Percentiles rank a stretch among this genome's conserved stretches.
Evolutionary conservation across 2,113 vertebrate species (phyloP).

Genomic region (Telmatochromis brachygnathus): DNA sequence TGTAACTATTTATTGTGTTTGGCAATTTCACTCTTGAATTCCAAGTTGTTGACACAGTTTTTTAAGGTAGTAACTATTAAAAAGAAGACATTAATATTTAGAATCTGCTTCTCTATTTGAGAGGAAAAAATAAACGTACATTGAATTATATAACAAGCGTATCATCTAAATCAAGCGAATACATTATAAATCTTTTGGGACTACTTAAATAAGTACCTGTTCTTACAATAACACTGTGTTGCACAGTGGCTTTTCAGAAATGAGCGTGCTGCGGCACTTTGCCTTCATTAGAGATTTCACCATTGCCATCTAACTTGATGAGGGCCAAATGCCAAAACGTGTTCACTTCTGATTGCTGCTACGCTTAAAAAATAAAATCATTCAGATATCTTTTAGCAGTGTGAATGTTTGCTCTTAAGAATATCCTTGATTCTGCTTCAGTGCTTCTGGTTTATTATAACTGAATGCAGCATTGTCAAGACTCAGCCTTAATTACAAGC

Average conservation of each 20-base stretch:
- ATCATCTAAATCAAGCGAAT: neutral
- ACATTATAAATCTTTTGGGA: neutral
- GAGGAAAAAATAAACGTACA: neutral
- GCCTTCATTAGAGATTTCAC: constrained; percentile 1
- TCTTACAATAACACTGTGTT: neutral
- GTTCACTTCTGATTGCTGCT: neutral
- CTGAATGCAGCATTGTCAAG: neutral
- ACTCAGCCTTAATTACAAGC: neutral
- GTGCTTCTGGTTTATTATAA: neutral
- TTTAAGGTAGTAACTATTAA: no score
- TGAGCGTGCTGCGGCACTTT: neutral
- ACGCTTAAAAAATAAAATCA: neutral
- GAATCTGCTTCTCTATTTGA: neutral
- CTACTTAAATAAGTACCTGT: neutral
- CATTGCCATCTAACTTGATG: neutral
- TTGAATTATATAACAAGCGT: neutral
- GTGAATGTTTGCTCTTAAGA: neutral
- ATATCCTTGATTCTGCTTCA: neutral
- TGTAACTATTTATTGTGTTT: neutral
- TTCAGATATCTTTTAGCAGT: neutral
- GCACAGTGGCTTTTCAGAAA: neutral
- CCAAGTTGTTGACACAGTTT: neutral
- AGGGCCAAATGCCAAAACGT: constrained; percentile 13
- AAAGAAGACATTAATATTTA: neutral
- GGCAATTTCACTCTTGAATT: neutral